Evolutionary conservation across 2,888 invertebrate species (phyloP), one percentile per base, ranked within the genome.

Genomic region (Agriopis marginaria): DNA sequence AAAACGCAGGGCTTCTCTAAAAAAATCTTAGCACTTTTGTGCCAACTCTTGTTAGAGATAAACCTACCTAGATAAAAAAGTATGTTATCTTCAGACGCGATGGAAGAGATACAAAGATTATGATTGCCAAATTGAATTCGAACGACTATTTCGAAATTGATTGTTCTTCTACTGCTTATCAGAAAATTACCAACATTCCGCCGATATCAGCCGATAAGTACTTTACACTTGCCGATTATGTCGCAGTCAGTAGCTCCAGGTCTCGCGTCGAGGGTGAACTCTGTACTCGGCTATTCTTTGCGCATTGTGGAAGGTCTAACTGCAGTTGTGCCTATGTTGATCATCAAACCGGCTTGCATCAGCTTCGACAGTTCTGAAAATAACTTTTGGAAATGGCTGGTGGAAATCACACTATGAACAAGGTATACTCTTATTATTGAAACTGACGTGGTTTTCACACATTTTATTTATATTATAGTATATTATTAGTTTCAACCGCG

Each of bases 371-470:
- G 80, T 65, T 84, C 84, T 4, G 75, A 84, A 61, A 73, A 77
- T 49, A 75, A 77, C 47, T 77, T 79, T 62, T 76, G 75, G 73
- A 79, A 85, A 88, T 92, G 92, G 88, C 83, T 85, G 76, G 84
- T 84, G 81, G 84, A 86, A 82, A 90, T 84, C 72, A 89, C 84
- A 9, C 86, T 87, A 81, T 89, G 83, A 89, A 83, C 74, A 85
- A 88, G 90, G 91, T 82, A 81, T 8, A 7, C 49, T n/a, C 8
- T 53, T 32, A 2, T 12, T n/a, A n/a, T n/a, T n/a, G n/a, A n/a
- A n/a, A n/a, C n/a, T n/a, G n/a, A n/a, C n/a, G n/a, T n/a, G n/a
- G n/a, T n/a, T n/a, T n/a, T n/a, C n/a, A n/a, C n/a, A n/a, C n/a
- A n/a, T n/a, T n/a, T n/a, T n/a, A n/a, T n/a, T n/a, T n/a, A n/a